Evolutionary conservation across 2,888 invertebrate species (phyloP).

Genomic region (Latrodectus hesperus): DNA sequence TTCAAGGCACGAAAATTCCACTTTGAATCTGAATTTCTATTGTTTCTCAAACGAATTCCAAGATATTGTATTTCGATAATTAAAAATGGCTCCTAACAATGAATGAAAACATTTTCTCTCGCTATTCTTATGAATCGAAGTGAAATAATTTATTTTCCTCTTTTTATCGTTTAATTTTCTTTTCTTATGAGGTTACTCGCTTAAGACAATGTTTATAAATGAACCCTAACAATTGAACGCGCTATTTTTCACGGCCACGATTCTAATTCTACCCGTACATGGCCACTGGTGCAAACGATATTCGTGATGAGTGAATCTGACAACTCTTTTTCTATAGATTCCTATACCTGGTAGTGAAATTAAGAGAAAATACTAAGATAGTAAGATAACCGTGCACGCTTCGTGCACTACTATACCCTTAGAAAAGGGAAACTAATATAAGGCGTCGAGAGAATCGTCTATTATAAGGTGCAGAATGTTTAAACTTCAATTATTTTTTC

Average conservation of each 20-base stretch:
- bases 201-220: conserved; percentile 35
- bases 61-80: background rate
- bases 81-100: conserved; percentile 6
- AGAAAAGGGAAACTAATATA: conserved; percentile 26
- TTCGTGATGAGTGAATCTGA: conserved; percentile 34
- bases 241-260: conserved; percentile 50
- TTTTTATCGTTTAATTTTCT: conserved; percentile 37
- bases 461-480: conserved; percentile 62
- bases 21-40: background rate
- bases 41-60: background rate
- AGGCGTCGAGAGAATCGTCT: conserved; percentile 33
- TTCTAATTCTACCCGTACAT: conserved; percentile 50
- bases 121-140: background rate
- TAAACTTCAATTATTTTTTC: conserved; percentile 62
- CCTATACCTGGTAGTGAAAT: conserved; percentile 31
- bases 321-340: conserved; percentile 35
- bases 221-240: conserved; percentile 35
- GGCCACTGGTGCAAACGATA: conserved; percentile 24
- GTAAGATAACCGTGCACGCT: conserved; percentile 18
- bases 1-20: background rate
- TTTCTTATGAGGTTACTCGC: conserved; percentile 32
- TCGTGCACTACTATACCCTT: conserved; percentile 10
- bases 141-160: conserved; percentile 21
- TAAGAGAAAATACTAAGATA: conserved; percentile 33
- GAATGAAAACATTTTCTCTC: conserved; percentile 9